A percentile compares a stretch with the other conserved stretches of the same genome.
phyloP scores from a whole-genome alignment of 2,888 invertebrate species.

The Amiota mariae region DNA sequence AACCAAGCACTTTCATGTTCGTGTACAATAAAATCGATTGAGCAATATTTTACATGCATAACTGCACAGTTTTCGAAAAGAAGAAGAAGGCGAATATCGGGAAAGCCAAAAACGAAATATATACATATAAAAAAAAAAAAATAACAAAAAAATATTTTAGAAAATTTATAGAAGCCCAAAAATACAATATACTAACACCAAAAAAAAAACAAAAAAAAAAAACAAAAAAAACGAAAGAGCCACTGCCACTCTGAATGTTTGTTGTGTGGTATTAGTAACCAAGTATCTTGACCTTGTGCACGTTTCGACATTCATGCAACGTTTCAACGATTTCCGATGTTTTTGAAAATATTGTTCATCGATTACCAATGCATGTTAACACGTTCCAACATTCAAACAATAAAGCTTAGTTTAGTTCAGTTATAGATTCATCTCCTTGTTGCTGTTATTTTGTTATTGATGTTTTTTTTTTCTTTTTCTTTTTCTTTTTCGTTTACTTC shows the following conservation, averaged over 20 bases:
- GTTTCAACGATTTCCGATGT: slow-evolving; percentile 13
- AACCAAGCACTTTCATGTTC: slow-evolving; percentile 46
- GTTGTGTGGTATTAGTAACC: slow-evolving; percentile 47
- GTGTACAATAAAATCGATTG: slow-evolving; percentile 46
- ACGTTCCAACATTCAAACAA: slow-evolving; percentile 50
- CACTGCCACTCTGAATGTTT: background rate
- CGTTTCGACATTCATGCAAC: slow-evolving; percentile 42
- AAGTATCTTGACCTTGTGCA: slow-evolving; percentile 66
- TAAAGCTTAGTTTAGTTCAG: background rate
- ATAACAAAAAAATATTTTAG: background rate
- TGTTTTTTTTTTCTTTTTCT: no score
- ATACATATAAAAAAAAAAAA: no score
- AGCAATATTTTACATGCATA: slow-evolving; percentile 23
- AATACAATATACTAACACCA: no score
- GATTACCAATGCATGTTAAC: slow-evolving; percentile 65
- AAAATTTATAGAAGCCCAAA: no score
- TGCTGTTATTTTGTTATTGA: slow-evolving; percentile 17
- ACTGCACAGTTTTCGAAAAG: background rate
- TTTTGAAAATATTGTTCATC: slow-evolving; percentile 44
- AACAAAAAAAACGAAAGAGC: background rate
- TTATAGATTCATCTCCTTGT: slow-evolving; percentile 44
- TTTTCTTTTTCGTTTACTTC: no score
- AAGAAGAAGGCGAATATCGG: slow-evolving; percentile 21
- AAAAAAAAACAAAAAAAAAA: background rate
- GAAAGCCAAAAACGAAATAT: slow-evolving; percentile 36